Conservation (phyloP, 2,113 vertebrate genomes). For the Sarotherodon lohbergeri region DNA sequence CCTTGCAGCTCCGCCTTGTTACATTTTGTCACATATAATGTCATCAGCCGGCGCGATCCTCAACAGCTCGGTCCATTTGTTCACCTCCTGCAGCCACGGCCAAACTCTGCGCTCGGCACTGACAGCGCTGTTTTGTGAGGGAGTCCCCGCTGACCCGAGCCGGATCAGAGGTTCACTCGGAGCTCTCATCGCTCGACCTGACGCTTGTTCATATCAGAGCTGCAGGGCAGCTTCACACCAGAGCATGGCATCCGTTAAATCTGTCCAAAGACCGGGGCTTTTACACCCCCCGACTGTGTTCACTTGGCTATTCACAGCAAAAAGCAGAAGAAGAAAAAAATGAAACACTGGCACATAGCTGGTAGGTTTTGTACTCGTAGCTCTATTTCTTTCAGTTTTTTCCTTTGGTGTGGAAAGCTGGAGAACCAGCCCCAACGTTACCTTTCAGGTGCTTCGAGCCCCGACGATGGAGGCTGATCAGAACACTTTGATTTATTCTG, state of each 20-base stretch:
- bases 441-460: background rate
- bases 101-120: background rate
- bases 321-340: background rate
- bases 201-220: background rate
- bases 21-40: background rate
- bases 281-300: background rate
- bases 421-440: background rate
- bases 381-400: background rate
- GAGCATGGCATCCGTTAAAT: background rate
- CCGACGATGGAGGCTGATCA: background rate
- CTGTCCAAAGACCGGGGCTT: background rate
- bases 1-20: background rate
- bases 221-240: background rate
- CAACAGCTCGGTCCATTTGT: background rate
- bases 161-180: background rate
- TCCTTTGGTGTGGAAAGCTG: background rate
- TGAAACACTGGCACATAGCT: accelerated
- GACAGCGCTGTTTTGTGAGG: background rate
- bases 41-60: background rate
- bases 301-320: background rate
- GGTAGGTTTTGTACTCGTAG: accelerated
- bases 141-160: background rate
- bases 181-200: background rate
- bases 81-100: background rate
- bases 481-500: background rate